A percentile compares a stretch with the other conserved stretches of the same genome.
phyloP scores from a whole-genome alignment of 1,140 invertebrate genomes.

The Philaenus spumarius region DNA sequence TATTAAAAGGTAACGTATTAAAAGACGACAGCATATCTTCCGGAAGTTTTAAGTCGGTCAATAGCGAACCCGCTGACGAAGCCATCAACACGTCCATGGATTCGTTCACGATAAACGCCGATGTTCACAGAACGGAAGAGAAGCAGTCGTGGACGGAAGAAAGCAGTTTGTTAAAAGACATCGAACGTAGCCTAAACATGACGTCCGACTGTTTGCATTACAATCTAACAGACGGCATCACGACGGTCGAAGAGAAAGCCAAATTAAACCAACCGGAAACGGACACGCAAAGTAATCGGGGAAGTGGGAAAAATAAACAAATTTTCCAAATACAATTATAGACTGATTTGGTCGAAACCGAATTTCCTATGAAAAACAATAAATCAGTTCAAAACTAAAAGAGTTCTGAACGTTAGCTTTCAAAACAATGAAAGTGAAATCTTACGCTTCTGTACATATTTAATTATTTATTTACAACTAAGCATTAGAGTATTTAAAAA shows the following conservation, averaged over 20 bases:
- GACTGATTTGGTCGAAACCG: too few relatives aligned
- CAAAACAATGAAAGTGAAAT: too few relatives aligned
- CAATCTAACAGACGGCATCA: neutral
- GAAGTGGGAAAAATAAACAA: too few relatives aligned
- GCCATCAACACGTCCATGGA: constrained; percentile 22
- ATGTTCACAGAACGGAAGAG: constrained; percentile 23
- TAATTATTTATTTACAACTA: too few relatives aligned
- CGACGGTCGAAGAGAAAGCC: neutral
- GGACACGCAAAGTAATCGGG: too few relatives aligned
- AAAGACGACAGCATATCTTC: constrained; percentile 20
- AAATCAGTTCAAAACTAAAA: too few relatives aligned
- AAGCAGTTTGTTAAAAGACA: constrained; percentile 26
- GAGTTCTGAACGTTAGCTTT: too few relatives aligned
- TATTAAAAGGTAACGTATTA: constrained; percentile 15
- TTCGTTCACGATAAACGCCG: constrained; percentile 26
- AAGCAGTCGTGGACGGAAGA: constrained; percentile 15
- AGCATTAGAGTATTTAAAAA: too few relatives aligned
- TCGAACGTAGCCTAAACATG: constrained; percentile 19
- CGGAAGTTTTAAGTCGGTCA: constrained; percentile 24
- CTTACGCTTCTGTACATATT: too few relatives aligned
- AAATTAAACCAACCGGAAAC: neutral
- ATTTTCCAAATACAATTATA: too few relatives aligned
- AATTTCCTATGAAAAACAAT: too few relatives aligned
- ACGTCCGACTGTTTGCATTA: neutral
- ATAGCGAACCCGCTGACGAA: constrained; percentile 3